Conservation (phyloP, 1,140 invertebrate genomes). For the Camponotus floridanus region DNA sequence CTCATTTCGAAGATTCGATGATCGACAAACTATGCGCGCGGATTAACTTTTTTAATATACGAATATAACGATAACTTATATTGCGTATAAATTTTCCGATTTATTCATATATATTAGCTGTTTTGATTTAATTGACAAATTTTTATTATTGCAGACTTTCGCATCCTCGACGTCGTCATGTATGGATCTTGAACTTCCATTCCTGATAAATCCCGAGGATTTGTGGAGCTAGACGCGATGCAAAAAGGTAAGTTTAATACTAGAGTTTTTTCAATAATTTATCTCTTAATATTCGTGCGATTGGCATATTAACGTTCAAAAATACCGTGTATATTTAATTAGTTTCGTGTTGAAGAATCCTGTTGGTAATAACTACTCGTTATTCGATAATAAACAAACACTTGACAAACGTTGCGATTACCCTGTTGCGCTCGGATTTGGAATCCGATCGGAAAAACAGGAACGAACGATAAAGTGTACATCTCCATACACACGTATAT, state of each 20-base stretch:
- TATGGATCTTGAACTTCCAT: conserved; percentile 30
- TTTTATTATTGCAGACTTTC: conserved; percentile 45
- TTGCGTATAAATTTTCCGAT: background rate
- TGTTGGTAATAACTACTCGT: background rate
- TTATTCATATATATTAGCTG: conserved; percentile 7
- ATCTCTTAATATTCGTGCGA: background rate
- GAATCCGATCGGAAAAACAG: conserved; percentile 18
- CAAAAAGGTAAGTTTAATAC: conserved; percentile 22
- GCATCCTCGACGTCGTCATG: conserved; percentile 30
- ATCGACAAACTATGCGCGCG: conserved; percentile 55
- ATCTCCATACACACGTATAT: background rate
- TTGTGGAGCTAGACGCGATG: background rate
- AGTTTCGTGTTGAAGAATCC: too few relatives aligned
- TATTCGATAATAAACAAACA: background rate
- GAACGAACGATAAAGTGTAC: background rate
- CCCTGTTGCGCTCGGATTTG: conserved; percentile 15
- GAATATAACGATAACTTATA: background rate
- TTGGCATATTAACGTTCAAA: background rate
- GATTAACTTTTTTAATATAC: background rate
- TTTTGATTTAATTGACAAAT: conserved; percentile 19
- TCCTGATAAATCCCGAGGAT: background rate
- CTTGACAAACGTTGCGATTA: background rate
- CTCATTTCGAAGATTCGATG: conserved; percentile 61
- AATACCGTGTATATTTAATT: background rate
- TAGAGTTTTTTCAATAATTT: background rate